Percentiles rank a stretch among this genome's conserved stretches.
Conservation (phyloP, 1,140 invertebrate genomes). For the Conus ventricosus region DNA sequence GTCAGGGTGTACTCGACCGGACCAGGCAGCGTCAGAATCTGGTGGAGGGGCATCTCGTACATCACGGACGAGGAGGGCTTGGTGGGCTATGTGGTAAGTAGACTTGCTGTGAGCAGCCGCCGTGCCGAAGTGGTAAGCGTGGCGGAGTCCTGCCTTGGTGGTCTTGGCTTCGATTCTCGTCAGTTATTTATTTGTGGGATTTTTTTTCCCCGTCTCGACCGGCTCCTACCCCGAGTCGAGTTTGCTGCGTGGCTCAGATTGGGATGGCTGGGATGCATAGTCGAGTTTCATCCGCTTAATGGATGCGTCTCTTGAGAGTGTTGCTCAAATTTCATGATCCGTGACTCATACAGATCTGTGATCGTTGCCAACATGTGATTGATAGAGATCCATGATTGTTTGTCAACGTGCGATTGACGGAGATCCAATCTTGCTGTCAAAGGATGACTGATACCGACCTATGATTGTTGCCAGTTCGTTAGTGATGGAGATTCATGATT, state of each 20-base stretch:
- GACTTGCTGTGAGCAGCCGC: not conserved
- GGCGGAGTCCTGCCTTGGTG: no score
- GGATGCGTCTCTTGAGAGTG: no score
- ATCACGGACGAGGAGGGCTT: conserved; percentile 50
- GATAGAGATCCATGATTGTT: not conserved
- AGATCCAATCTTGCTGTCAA: no score
- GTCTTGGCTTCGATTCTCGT: no score
- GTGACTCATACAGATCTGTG: not conserved
- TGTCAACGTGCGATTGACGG: not conserved
- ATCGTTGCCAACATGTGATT: not conserved
- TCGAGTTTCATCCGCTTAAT: no score
- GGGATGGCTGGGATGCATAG: no score
- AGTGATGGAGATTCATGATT: not conserved
- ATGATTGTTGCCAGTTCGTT: not conserved
- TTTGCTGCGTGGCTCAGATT: no score
- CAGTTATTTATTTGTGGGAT: no score
- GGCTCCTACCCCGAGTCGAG: no score
- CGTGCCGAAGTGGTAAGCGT: no score
- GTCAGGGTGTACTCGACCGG: conserved; percentile 50
- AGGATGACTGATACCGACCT: not conserved
- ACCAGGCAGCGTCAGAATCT: conserved; percentile 42
- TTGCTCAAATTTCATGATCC: no score
- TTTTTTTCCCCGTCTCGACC: no score
- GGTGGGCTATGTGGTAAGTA: conserved; percentile 53
- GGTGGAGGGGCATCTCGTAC: conserved; percentile 56